Base-by-base conservation (phyloP, 2,888 invertebrate genomes). In the Glyphotaelius pellucidus region DNA sequence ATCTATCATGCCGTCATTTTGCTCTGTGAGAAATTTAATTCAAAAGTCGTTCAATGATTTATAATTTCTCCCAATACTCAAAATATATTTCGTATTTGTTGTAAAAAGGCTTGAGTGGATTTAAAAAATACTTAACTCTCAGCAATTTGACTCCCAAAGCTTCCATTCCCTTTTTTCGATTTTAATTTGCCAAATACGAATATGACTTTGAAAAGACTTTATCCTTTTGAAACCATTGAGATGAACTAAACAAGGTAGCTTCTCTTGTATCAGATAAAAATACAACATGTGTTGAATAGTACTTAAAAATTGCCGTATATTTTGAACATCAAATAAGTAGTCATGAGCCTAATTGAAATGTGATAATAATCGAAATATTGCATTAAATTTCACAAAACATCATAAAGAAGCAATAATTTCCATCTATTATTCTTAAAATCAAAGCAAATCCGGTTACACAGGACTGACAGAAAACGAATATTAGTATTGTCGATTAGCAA, bases 121-220 rank as follows among this genome's bases (percentile, higher is more conserved):
- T 83, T 25, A 35, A 83, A 83, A 83, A 83, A 83, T 38, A 14
- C 83, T 83, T 15, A 83, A 35, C 83, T 83, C 83, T 32, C 83
- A 35, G 19, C 83, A 83, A 32, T 83, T 83, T 83, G 83, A 38
- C 35, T 32, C 11, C 25, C 19, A 25, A 83, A 67, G 67, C 67
- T 67, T 67, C 25, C 2, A 67, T n/a, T 67, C 67, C n/a, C 0
- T 67, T 67, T 67, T 67, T 67, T 67, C 25, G 25, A 67, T 67
- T 67, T 67, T 67, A 67, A 67, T 67, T n/a, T 67, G 25, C 67
- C 25, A n/a, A 67, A 67, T 67, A 67, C 67, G 25, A 67, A 25
- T n/a, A n/a, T 25, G 1, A n/a, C 67, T 67, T 67, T 67, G 9
- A 9, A 67, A 67, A 67, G 25, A 67, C 5, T 67, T 67, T 19